These are phyloP conservation scores for Heteromyza rotundicornis DNA, from an alignment of 2,888 invertebrate species.

Conservation along the genomic window DNA sequence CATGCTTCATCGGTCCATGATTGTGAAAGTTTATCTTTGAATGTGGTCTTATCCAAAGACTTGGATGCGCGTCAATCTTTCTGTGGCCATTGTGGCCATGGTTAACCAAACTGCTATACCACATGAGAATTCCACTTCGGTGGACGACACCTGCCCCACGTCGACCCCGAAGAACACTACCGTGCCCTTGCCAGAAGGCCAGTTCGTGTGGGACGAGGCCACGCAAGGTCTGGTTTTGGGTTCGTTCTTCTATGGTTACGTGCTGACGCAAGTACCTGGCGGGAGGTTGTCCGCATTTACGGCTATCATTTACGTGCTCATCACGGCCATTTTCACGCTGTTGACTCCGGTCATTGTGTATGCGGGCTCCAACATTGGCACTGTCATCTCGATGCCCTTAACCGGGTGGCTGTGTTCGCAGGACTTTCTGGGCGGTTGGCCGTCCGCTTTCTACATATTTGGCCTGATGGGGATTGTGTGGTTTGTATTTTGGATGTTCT, in stretches of 20 bases:
- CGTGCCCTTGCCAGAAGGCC: slow-evolving; percentile 63
- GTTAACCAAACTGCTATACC: slow-evolving; percentile 76
- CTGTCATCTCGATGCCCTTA: slow-evolving; percentile 83
- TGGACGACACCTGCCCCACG: slow-evolving; percentile 65
- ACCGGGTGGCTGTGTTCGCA: slow-evolving; percentile 84
- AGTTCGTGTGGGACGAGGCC: slow-evolving; percentile 79
- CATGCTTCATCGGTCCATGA: slow-evolving; percentile 45
- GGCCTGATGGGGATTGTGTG: slow-evolving; percentile 80
- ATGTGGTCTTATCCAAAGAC: slow-evolving; percentile 38
- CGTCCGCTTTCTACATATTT: slow-evolving; percentile 85
- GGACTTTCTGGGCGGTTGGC: slow-evolving; percentile 81
- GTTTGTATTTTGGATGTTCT: slow-evolving; percentile 79
- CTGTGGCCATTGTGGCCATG: slow-evolving; percentile 96
- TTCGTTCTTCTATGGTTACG: slow-evolving; percentile 85
- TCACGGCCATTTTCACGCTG: slow-evolving; percentile 83
- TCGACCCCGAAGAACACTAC: slow-evolving; percentile 56
- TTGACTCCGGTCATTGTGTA: slow-evolving; percentile 86
- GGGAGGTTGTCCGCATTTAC: slow-evolving; percentile 82
- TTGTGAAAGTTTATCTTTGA: slow-evolving; percentile 40
- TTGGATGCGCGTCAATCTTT: slow-evolving; percentile 83
- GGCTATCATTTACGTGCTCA: slow-evolving; percentile 85
- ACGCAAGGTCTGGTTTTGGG: slow-evolving; percentile 83
- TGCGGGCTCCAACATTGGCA: slow-evolving; percentile 89
- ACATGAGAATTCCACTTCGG: slow-evolving; percentile 64
- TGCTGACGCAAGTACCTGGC: slow-evolving; percentile 79